Conservation (phyloP, 2,113 vertebrate genomes). For the Mormoops blainvillei region DNA sequence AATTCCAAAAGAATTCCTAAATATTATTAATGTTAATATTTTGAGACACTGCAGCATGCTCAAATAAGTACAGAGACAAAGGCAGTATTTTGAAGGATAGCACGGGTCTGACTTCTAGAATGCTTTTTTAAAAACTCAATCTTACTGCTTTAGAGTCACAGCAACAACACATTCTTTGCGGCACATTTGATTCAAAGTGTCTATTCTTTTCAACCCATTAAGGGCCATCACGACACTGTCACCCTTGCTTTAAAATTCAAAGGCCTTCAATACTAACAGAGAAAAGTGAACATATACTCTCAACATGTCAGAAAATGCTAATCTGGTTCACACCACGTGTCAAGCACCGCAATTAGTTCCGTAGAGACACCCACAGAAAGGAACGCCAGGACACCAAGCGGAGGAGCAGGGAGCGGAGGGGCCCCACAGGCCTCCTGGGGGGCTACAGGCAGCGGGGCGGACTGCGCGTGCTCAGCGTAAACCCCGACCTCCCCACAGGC, state of each 20-base stretch:
- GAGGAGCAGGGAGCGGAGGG: not conserved
- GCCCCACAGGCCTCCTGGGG: not conserved
- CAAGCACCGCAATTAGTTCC: not conserved
- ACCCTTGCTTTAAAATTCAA: not conserved
- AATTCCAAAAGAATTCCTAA: not conserved
- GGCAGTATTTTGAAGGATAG: not conserved
- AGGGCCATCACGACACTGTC: not conserved
- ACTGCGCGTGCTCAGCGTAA: not conserved
- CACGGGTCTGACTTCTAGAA: not conserved
- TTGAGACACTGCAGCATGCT: not conserved
- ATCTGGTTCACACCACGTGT: too few relatives aligned
- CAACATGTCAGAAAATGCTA: not conserved
- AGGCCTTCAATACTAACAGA: not conserved
- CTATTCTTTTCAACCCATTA: not conserved
- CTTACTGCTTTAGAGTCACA: not conserved
- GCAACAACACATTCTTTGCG: not conserved
- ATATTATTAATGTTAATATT: not conserved
- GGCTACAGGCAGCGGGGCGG: fast-evolving
- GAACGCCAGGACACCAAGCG: too few relatives aligned
- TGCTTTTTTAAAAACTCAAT: not conserved
- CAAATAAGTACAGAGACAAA: not conserved
- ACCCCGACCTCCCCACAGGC: not conserved
- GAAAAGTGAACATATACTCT: not conserved
- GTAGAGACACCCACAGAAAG: not conserved
- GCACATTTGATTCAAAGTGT: not conserved